phyloP scores from a whole-genome alignment of 2,797 vertebrate species.

The Notamacropus eugenii region DNA sequence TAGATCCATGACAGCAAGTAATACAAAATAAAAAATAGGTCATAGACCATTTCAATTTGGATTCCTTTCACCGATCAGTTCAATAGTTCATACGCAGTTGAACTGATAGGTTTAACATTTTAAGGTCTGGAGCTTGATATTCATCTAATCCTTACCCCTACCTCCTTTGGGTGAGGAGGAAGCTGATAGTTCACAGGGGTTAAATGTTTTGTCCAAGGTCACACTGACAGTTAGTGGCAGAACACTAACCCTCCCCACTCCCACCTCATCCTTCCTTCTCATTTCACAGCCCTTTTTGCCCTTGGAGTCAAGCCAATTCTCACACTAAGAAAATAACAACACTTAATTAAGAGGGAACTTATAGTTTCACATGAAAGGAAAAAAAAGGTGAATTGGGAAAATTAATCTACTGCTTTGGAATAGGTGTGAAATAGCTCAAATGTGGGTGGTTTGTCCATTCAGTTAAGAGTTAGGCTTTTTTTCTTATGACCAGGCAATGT shows the following conservation, averaged over 20 bases:
- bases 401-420: constrained; percentile 56
- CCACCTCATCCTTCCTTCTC: background rate
- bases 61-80: background rate
- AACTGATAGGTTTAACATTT: background rate
- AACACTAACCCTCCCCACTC: background rate
- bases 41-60: background rate
- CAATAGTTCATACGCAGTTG: constrained; percentile 5
- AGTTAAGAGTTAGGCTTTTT: constrained; percentile 2
- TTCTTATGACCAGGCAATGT: constrained; percentile 32
- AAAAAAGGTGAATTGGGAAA: constrained; percentile 23
- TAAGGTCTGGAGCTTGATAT: background rate
- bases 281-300: constrained; percentile 33
- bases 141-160: background rate
- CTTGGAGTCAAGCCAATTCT: constrained; percentile 64
- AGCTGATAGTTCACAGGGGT: constrained; percentile 38
- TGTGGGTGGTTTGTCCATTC: constrained; percentile 29
- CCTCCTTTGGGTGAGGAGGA: constrained; percentile 8
- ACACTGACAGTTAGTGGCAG: constrained; percentile 39
- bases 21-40: background rate
- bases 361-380: constrained; percentile 48
- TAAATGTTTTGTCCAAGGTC: constrained; percentile 52
- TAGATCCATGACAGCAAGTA: background rate
- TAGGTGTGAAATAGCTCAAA: constrained; percentile 57
- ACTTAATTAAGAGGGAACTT: constrained; percentile 68
- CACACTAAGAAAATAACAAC: constrained; percentile 62